Evolutionary conservation across 1,140 invertebrate species (phyloP), one percentile per base, ranked within the genome.

Genomic region (Psilanteris sp.): DNA sequence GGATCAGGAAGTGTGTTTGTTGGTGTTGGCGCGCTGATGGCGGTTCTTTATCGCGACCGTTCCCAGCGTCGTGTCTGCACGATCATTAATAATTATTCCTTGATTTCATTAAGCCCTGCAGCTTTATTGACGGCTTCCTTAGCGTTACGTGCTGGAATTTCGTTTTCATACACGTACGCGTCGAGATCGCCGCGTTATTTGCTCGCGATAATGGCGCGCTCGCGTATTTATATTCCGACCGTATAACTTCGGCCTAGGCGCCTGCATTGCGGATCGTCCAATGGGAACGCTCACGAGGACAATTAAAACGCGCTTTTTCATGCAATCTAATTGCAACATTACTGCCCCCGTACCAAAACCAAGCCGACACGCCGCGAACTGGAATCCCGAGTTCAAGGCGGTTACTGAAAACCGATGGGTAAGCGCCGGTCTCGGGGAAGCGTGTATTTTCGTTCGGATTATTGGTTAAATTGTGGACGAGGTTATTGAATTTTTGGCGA

Each of bases 31-130:
- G n/a, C 5, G 4, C 6, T 24, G 31, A 24, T 36, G 16, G 9
- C 22, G 1, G 36, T 50, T 52, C n/a, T 62, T 71, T 62, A 71
- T 72, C 46, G 39, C 57, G 32, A 32, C 22, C 41, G 67, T 71
- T 72, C 57, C 57, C 68, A 72, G 57, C 57, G 39, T 24, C 37
- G 37, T 41, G 55, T 44, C 46, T 54, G 46, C 48, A 16, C 37
- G 57, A 57, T 57, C 57, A 64, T 72, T 72, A 72, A 72, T 72
- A 72, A 72, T 62, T 72, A 71, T 62, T 71, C 68, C 50, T 72
- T 64, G 48, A 72, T 72, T 72, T 64, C 57, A 72, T 72, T 62
- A 62, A 62, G 54, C 32, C 32, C 18, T 29, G 46, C 44, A 41
- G 67, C 46, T 54, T 61, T 62, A 62, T 61, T 71, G 67, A 61